Evolutionary conservation across 1,140 invertebrate species (phyloP), one percentile per base, ranked within the genome.

Genomic region (Macrocentrus cingulum): DNA sequence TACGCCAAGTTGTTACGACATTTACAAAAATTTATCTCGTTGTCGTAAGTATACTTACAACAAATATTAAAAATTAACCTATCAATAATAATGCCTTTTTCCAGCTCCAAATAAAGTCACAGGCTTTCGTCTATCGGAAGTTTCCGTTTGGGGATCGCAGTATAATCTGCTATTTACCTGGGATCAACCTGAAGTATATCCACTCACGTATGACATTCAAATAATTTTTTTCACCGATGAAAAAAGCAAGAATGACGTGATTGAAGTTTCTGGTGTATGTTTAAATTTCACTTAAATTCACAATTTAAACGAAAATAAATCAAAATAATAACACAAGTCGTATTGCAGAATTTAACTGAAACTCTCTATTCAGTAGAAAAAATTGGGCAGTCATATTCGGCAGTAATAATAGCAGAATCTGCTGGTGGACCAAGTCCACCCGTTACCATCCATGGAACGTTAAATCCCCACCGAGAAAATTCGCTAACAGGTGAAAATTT

Each of bases 21-120:
- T 72, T 2, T 65, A 74, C 55, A 57, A 65, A 15, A 68, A 70
- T 59, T 59, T 80, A 7, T 63, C 46, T 0, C 59, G 69, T 7
- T 81, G 79, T 48, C 34, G 79, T 80, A 62, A 71, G 69, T 68
- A 63, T 22, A n/a, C n/a, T n/a, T n/a, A n/a, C n/a, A n/a, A n/a
- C n/a, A n/a, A n/a, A n/a, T n/a, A n/a, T n/a, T n/a, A n/a, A n/a
- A n/a, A n/a, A n/a, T n/a, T n/a, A n/a, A n/a, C n/a, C n/a, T n/a
- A n/a, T n/a, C n/a, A n/a, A 49, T 23, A 13, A 22, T 62, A 37
- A 50, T 15, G 18, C 0, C 9, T 1, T 15, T 48, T 25, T 29
- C 2, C 42, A 80, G 77, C 64, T 36, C 80, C 80, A 32, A 57
- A 64, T 19, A 51, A 57, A 9, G 65, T 69, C 1, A 64, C 65